Conservation (phyloP, 1,140 invertebrate genomes). For the Lepidotrigona ventralis region DNA sequence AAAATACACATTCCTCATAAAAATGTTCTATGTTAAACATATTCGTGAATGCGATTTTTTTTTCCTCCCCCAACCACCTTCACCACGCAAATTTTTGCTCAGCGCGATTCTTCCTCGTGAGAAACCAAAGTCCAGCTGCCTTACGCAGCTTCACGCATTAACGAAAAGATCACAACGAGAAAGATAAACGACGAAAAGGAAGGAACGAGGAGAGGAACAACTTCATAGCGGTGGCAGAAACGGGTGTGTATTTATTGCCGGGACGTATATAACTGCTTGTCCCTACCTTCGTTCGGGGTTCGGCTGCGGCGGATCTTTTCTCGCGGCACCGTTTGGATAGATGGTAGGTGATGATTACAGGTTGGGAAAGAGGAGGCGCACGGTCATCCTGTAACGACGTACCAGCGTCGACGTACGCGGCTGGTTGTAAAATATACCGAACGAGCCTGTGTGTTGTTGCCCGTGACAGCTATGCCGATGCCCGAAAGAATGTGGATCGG, state of each 20-base stretch:
- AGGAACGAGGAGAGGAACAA: constrained; percentile 20
- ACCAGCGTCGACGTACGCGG: no score
- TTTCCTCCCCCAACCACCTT: neutral
- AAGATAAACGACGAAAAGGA: no score
- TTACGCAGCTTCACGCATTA: neutral
- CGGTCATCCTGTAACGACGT: constrained; percentile 48
- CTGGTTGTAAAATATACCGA: no score
- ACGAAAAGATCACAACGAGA: constrained; percentile 4
- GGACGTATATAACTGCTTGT: constrained; percentile 38
- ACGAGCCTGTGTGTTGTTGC: constrained; percentile 55
- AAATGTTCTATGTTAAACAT: neutral
- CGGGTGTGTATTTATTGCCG: constrained; percentile 55
- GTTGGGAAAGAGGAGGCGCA: constrained; percentile 44
- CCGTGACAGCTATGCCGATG: constrained; percentile 46
- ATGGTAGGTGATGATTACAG: constrained; percentile 64
- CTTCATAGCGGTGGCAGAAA: constrained; percentile 38
- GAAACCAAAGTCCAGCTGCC: neutral
- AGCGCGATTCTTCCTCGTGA: neutral
- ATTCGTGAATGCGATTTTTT: neutral
- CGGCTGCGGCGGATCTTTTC: constrained; percentile 37
- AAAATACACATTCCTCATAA: neutral
- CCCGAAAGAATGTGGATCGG: constrained; percentile 29
- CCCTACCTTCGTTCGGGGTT: neutral
- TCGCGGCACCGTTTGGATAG: constrained; percentile 50
- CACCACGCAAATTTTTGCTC: neutral